phyloP scores from a whole-genome alignment of 1,140 invertebrate genomes.

The Nomia melanderi region DNA sequence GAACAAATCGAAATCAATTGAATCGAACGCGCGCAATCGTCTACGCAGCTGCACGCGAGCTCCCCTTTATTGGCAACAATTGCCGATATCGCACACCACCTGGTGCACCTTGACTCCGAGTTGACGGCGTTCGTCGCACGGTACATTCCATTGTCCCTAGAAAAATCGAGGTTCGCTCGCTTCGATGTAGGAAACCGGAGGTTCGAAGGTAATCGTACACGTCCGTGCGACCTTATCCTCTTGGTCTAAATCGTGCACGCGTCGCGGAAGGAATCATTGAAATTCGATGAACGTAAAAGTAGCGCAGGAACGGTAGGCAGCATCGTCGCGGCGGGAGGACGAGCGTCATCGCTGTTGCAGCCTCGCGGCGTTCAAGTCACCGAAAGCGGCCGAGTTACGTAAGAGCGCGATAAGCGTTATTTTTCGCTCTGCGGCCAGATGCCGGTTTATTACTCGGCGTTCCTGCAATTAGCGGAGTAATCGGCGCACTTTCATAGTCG shows the following conservation, averaged over 20 bases:
- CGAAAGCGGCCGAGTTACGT: slow-evolving; percentile 21
- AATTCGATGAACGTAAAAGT: too few relatives aligned
- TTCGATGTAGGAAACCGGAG: too few relatives aligned
- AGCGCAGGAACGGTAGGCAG: too few relatives aligned
- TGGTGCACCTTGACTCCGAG: too few relatives aligned
- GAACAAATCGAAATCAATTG: slow-evolving; percentile 35
- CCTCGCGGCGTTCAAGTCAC: slow-evolving; percentile 69
- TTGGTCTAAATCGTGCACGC: too few relatives aligned
- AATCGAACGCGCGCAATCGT: neutral
- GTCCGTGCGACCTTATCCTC: too few relatives aligned
- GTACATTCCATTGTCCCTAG: too few relatives aligned
- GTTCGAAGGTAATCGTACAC: too few relatives aligned
- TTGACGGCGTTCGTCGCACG: too few relatives aligned
- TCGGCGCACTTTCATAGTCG: slow-evolving; percentile 29
- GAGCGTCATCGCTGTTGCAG: slow-evolving; percentile 25
- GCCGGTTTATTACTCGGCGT: neutral
- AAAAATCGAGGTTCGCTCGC: too few relatives aligned
- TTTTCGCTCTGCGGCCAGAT: neutral
- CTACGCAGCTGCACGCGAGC: neutral
- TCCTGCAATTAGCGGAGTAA: slow-evolving; percentile 19
- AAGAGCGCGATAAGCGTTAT: neutral
- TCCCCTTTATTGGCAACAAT: neutral
- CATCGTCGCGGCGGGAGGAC: neutral
- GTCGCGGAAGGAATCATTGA: too few relatives aligned
- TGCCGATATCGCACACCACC: too few relatives aligned